Percentiles rank a stretch among this genome's conserved stretches.
Evolutionary conservation across 1,140 invertebrate species (phyloP).

Genomic region (Drosophila lowei): DNA sequence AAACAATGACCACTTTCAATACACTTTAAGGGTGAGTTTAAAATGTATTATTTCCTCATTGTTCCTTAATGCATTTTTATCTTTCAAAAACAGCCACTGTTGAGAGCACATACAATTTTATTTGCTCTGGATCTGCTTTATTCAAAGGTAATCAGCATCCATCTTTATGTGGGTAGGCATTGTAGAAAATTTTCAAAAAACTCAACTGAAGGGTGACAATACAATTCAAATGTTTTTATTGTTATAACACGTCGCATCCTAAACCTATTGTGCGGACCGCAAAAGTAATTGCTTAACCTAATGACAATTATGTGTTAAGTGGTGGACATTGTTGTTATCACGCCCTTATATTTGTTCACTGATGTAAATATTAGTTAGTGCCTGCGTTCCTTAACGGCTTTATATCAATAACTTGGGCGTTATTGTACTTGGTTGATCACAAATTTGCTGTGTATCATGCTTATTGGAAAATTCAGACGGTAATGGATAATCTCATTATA

Average conservation of each 20-base stretch:
- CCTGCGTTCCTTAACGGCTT: neutral
- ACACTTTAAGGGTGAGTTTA: slow-evolving; percentile 70
- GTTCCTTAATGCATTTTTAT: slow-evolving; percentile 74
- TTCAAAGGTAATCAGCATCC: slow-evolving; percentile 71
- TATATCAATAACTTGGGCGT: too few species aligned
- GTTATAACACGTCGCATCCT: slow-evolving; percentile 78
- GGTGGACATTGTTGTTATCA: slow-evolving; percentile 52
- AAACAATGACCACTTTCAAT: slow-evolving; percentile 73
- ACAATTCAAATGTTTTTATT: slow-evolving; percentile 79
- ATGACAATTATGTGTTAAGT: slow-evolving; percentile 77
- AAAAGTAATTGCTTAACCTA: slow-evolving; percentile 78
- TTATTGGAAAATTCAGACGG: too few species aligned
- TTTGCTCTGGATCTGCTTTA: slow-evolving; percentile 52
- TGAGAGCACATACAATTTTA: slow-evolving; percentile 42
- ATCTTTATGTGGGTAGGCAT: slow-evolving; percentile 66
- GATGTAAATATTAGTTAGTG: slow-evolving; percentile 27
- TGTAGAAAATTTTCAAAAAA: slow-evolving; percentile 58
- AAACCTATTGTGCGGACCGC: slow-evolving; percentile 60
- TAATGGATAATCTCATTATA: too few species aligned
- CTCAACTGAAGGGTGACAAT: slow-evolving; percentile 71
- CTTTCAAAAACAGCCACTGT: slow-evolving; percentile 76
- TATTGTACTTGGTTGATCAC: too few species aligned
- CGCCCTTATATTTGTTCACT: slow-evolving; percentile 31
- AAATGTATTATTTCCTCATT: slow-evolving; percentile 73
- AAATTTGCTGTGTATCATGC: too few species aligned